A percentile compares a stretch with the other conserved stretches of the same genome.
Conservation (phyloP, 2,113 vertebrate genomes). For the Hypanus sabinus region DNA sequence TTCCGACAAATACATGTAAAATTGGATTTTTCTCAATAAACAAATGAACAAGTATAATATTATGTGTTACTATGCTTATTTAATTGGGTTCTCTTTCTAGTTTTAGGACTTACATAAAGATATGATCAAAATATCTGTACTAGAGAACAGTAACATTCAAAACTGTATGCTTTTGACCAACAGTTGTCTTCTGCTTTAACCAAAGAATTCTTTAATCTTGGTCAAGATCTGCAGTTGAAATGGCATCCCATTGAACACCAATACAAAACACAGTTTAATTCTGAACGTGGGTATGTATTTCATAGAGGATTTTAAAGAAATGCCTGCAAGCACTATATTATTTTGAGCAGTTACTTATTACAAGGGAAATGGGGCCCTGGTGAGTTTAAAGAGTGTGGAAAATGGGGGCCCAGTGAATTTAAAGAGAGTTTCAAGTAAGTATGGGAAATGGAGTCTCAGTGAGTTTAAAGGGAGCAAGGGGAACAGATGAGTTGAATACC, state of each 20-base stretch:
- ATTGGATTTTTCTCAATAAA: too few relatives aligned
- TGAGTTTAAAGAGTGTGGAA: too few relatives aligned
- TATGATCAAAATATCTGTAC: not conserved
- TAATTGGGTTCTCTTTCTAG: too few relatives aligned
- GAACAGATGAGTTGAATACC: too few relatives aligned
- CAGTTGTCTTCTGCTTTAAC: slow-evolving; percentile 8
- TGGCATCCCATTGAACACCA: not conserved
- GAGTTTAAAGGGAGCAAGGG: too few relatives aligned
- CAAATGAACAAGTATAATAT: too few relatives aligned
- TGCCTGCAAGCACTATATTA: not conserved
- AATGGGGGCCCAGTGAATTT: too few relatives aligned
- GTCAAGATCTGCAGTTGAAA: not conserved
- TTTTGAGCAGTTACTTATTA: not conserved
- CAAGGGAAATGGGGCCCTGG: not conserved
- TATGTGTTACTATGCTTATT: too few relatives aligned
- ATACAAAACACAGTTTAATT: not conserved
- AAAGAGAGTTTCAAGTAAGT: too few relatives aligned
- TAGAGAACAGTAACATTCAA: not conserved
- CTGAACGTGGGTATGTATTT: not conserved
- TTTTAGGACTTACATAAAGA: not conserved
- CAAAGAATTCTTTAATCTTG: slow-evolving; percentile 20
- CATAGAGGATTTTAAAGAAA: not conserved
- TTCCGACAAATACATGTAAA: too few relatives aligned
- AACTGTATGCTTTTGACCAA: not conserved
- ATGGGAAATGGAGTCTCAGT: too few relatives aligned